Evolutionary conservation across 2,113 vertebrate genomes (phyloP).

Genomic region (Pitta sordida): DNA sequence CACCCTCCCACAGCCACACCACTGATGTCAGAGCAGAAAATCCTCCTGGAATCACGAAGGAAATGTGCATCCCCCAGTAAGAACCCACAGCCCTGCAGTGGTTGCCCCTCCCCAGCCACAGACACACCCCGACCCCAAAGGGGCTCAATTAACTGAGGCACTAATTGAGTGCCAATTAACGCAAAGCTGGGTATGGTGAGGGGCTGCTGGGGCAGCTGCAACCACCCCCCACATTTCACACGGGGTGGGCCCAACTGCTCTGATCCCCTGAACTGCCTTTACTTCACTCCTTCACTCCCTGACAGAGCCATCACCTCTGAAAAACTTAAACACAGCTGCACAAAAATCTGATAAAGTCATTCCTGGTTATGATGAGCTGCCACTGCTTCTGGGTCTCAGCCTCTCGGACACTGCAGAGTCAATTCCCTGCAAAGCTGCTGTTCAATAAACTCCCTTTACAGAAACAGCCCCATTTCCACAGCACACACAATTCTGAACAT

Average conservation of each 20-base stretch:
- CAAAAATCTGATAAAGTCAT: not conserved
- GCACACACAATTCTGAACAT: not conserved
- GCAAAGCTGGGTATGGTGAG: accelerated
- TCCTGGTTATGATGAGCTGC: not conserved
- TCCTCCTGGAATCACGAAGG: accelerated
- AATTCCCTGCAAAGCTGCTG: not conserved
- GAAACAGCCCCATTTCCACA: not conserved
- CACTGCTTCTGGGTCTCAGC: not conserved
- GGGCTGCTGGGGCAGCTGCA: not conserved
- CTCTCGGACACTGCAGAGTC: not conserved
- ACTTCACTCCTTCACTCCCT: not conserved
- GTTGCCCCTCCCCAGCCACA: accelerated
- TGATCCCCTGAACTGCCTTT: not conserved
- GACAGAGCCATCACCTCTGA: not conserved
- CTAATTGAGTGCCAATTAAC: not conserved
- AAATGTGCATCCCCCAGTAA: accelerated
- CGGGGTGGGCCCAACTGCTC: not conserved
- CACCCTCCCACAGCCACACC: not conserved
- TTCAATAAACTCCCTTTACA: not conserved
- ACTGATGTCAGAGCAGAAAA: not conserved
- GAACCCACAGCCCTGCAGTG: accelerated
- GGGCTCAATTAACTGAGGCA: no score
- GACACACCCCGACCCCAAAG: not conserved
- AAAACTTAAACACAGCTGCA: not conserved
- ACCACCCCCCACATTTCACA: accelerated